phyloP scores from a whole-genome alignment of 2,797 vertebrate species.

The Siniperca obscura region DNA sequence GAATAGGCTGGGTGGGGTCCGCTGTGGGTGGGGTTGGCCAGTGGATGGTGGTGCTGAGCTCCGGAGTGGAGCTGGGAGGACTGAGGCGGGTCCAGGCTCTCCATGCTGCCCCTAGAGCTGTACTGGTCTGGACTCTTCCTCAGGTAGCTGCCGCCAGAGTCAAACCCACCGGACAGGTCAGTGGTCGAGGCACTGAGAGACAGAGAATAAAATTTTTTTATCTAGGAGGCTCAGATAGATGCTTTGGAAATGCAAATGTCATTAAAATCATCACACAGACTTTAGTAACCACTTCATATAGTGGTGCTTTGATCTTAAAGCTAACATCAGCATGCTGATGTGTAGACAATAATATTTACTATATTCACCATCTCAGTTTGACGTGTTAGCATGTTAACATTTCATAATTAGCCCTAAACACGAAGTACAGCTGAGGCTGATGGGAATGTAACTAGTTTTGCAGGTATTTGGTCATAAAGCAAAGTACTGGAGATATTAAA shows the following conservation, averaged over 20 bases:
- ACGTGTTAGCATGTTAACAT: neutral
- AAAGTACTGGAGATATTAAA: neutral
- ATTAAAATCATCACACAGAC: neutral
- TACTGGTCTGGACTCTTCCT: constrained; percentile 95
- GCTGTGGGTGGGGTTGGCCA: constrained; percentile 50
- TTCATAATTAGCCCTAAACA: neutral
- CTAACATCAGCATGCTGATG: neutral
- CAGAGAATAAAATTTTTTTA: neutral
- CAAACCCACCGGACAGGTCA: constrained; percentile 90
- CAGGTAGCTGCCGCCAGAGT: constrained; percentile 86
- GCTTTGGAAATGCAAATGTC: neutral
- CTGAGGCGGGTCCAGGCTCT: constrained; percentile 89
- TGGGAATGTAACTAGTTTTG: neutral
- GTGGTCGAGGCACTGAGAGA: constrained; percentile 89
- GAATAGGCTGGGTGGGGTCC: constrained; percentile 85
- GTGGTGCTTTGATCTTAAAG: neutral
- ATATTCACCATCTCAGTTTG: neutral
- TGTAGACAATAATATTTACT: neutral
- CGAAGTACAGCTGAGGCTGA: neutral
- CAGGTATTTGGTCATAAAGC: neutral
- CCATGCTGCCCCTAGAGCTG: constrained; percentile 97
- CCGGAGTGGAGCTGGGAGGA: constrained; percentile 56
- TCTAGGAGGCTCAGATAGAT: neutral
- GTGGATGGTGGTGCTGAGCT: constrained; percentile 59
- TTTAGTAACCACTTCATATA: neutral